Evolutionary conservation across 2,888 invertebrate species (phyloP), one percentile per base, ranked within the genome.

Genomic region (Chromoteleia sp.): DNA sequence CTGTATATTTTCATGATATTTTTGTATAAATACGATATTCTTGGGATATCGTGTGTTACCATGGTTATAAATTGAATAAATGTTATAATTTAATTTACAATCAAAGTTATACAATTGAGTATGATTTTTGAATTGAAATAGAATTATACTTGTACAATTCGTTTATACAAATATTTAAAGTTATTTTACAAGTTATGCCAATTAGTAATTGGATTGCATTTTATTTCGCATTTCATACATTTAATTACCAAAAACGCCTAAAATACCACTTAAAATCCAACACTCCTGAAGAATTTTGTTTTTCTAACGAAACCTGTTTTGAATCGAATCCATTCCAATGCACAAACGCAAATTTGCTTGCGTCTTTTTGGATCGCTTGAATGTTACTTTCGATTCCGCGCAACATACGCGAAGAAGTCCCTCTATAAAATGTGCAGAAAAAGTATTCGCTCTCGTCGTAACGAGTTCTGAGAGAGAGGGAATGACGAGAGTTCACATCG

Each of bases 331-430:
- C 19, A 56, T 56, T 56, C 19, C 19, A 56, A 56, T 56, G 56
- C 36, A 56, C 29, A 56, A 56, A 56, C 56, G 56, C 36, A 56
- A 56, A 56, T 56, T 56, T 56, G 36, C 21, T 19, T 56, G 36
- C 19, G 36, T 56, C 56, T 56, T 56, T 56, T 56, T 45, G 19
- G 45, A 21, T 56, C 36, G 56, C 56, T 56, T 56, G 33, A 56
- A 56, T 56, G 56, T 56, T 36, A 56, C 56, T 56, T 56, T 56
- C 56, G 56, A 56, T 56, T 36, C 56, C 36, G 17, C 56, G 36
- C 56, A 56, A 56, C 36, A 56, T 36, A 56, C 19, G 56, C 30
- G 52, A 52, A 36, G 56, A 56, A 56, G 56, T 6, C 36, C 25
- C 52, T 54, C 36, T 56, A 56, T 56, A 36, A 56, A 56, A 56